Evolutionary conservation across 2,797 vertebrate species (phyloP), one percentile per base, ranked within the genome.

Genomic region (Sarcophilus harrisii): DNA sequence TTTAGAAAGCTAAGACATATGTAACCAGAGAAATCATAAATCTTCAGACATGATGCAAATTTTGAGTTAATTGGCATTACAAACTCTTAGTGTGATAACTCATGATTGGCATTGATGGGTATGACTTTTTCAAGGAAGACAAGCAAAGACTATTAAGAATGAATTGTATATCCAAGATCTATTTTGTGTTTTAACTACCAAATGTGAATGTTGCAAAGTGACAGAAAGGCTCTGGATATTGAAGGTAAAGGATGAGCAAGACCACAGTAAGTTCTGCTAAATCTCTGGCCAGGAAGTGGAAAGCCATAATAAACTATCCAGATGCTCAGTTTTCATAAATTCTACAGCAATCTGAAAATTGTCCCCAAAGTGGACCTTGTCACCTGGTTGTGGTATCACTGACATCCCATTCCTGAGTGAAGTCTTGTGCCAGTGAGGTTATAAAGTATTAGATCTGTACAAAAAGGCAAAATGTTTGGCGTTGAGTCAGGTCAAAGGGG

Each of bases 11-110:
- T 93, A 96, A 93, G 93, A 95, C 4, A 27, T 57, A 57, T 54
- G 3, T 96, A 92, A 62, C 54, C 95, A 90, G 87, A 94, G 30
- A 92, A 96, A 94, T 92, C 91, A 95, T 97, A 97, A 97, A 97
- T 98, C 97, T 96, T 95, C 30, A 24, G 54, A 95, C 81, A 90
- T 92, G 90, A 97, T 96, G 90, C 81, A 96, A 96, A 97, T 96
- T 96, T 97, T 97, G 96, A 98, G 96, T 97, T 98, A 97, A 98
- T 97, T 97, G 96, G 96, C 92, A 92, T 96, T 94, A 96, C 94
- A 96, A 96, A 97, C 96, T 97, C 93, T 97, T 95, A 32, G 18
- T 95, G 95, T 97, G 95, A 95, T 98, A 97, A 97, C 95, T 97
- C 95, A 97, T 92, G 92, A 91, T 90, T 97, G 97, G 96, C 96